These are phyloP conservation scores for Acinonyx jubatus DNA, from an alignment of 2,113 vertebrate species.

Conservation along the genomic window DNA sequence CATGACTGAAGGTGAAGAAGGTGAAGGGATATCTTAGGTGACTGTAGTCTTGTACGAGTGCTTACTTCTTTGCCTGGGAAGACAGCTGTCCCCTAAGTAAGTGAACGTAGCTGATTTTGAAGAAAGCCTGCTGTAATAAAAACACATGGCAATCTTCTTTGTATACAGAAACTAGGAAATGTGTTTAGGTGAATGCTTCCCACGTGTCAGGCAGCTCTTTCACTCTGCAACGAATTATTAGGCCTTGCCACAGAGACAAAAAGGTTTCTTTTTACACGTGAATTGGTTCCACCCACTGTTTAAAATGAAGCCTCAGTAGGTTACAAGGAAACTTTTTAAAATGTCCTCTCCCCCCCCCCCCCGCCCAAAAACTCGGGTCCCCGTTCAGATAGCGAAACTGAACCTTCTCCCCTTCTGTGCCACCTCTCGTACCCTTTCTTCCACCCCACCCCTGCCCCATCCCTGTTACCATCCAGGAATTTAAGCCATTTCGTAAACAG, in stretches of 20 bases:
- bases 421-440: neutral
- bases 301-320: neutral
- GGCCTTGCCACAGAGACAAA: neutral
- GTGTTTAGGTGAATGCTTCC: neutral
- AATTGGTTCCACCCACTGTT: neutral
- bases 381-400: neutral
- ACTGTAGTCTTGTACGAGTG: neutral
- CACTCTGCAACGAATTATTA: neutral
- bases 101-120: neutral
- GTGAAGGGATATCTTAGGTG: neutral
- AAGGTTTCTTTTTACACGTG: neutral
- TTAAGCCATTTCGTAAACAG: neutral
- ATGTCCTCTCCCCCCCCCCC: neutral
- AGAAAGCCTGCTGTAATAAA: neutral
- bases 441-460: neutral
- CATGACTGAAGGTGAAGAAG: neutral
- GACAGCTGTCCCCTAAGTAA: neutral
- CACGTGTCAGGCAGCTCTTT: neutral
- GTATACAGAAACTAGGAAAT: neutral
- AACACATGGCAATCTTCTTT: neutral
- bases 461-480: neutral
- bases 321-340: neutral
- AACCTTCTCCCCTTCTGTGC: neutral
- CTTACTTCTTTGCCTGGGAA: neutral
- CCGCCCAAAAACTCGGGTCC: neutral